Base-by-base conservation (phyloP, 1,140 invertebrate species). In the Lordiphosa clarofinis region DNA sequence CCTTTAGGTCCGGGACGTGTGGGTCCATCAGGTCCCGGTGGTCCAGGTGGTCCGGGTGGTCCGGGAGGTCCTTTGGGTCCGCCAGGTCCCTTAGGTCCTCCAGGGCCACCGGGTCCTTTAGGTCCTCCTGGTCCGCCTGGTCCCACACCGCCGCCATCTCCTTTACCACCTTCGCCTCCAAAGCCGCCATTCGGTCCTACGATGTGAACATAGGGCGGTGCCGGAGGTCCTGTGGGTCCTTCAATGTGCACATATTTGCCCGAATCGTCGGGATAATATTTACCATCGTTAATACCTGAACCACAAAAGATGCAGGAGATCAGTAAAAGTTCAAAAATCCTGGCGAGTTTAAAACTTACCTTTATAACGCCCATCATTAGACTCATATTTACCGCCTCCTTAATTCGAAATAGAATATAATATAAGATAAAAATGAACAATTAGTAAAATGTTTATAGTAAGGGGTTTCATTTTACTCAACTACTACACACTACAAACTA, bases 231-330 rank as follows among this genome's bases (percentile, higher is more conserved):
- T 53, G 86, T 90, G 24, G 87, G 87, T 61, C 87, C 87, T 88
- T 87, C 87, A 81, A 88, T 54, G 61, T 90, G 91, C 8, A 87
- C 90, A 82, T 91, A 91, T 87, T 89, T 89, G 40, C 91, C 89
- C 62, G 91, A 90, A 76, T 90, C 89, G 43, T 90, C 90, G 8
- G 90, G 91, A 67, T 90, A 65, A 71, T 91, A 91, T 87, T 90
- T 90, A 10, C 90, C 90, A 65, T 87, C 64, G 39, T 64, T 62
- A 67, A 78, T 61, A 73, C 60, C 87, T 88, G 28, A 4, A 19
- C 9, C 36, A 3, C 0, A 4, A 6, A 6, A 37, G 11, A 19
- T 28, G 9, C 15, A 12, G 21, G 13, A 35, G 4, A 24, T 6
- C 4, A 37, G n/a, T 9, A 11, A 9, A 4, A 13, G 6, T 7